Evolutionary conservation across 1,140 invertebrate genomes (phyloP).

Genomic region (Triops longicaudatus): DNA sequence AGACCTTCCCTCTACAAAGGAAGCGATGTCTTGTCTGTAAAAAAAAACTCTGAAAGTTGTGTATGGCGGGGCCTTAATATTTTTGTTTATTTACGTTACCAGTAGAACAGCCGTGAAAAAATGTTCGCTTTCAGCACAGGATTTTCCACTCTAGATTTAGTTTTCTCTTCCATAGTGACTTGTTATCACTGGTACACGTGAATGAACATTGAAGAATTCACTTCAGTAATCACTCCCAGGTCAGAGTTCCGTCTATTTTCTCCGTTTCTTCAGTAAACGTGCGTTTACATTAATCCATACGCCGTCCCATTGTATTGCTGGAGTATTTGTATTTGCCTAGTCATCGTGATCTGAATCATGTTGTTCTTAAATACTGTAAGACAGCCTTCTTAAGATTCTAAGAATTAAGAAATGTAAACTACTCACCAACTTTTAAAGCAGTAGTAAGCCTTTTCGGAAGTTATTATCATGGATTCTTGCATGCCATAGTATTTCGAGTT

Average conservation of each 20-base stretch:
- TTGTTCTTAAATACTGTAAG: too few relatives aligned
- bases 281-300: conserved; percentile 4
- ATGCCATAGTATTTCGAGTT: too few relatives aligned
- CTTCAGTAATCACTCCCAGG: background rate
- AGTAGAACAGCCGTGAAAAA: background rate
- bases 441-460: too few relatives aligned
- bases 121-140: conserved; percentile 16
- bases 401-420: too few relatives aligned
- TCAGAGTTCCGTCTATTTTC: background rate
- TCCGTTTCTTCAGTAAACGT: background rate
- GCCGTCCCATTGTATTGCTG: background rate
- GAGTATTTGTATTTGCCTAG: background rate
- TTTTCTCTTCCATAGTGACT: conserved; percentile 16
- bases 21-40: too few relatives aligned
- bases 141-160: conserved; percentile 15
- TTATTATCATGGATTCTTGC: too few relatives aligned
- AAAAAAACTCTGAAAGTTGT: too few relatives aligned
- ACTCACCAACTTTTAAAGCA: too few relatives aligned
- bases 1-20: too few relatives aligned
- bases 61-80: background rate
- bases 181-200: background rate
- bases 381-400: too few relatives aligned
- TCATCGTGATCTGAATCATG: too few relatives aligned
- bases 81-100: background rate
- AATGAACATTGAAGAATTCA: background rate